Evolutionary conservation across 2,797 vertebrate genomes (phyloP).

Genomic region (Coreius guichenoti): DNA sequence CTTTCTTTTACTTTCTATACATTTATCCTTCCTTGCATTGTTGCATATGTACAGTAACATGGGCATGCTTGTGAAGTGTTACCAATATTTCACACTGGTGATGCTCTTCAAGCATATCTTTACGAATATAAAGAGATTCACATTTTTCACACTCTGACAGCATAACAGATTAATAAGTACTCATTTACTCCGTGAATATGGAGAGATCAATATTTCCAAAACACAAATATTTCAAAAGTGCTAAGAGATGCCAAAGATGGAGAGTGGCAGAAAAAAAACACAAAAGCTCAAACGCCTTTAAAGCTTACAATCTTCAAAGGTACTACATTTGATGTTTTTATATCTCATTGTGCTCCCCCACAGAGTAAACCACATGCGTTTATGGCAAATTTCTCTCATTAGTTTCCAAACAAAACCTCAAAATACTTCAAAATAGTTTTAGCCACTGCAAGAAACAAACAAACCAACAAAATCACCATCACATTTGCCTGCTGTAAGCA

Average conservation of each 20-base stretch:
- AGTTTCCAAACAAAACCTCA: not conserved
- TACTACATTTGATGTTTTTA: constrained; percentile 17
- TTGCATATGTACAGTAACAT: not conserved
- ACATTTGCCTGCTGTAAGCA: not conserved
- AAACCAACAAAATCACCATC: not conserved
- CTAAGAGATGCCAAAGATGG: not conserved
- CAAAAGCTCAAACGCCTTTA: constrained; percentile 17
- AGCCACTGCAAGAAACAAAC: not conserved
- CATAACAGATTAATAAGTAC: not conserved
- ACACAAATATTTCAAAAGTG: not conserved
- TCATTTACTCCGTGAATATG: not conserved
- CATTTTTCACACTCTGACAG: constrained; percentile 6
- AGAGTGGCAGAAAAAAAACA: not conserved
- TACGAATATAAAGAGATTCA: not conserved
- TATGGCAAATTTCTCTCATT: constrained; percentile 1
- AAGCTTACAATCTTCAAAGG: constrained; percentile 21
- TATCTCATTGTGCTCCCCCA: constrained; percentile 10
- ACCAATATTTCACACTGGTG: not conserved
- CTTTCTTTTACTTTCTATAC: not conserved
- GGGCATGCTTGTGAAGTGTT: not conserved
- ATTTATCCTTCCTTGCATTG: not conserved
- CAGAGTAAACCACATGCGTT: not conserved
- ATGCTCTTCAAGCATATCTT: not conserved
- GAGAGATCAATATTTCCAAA: constrained; percentile 6
- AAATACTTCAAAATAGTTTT: not conserved